Base-by-base conservation (phyloP, 2,113 vertebrate species). In the Charina bottae region DNA sequence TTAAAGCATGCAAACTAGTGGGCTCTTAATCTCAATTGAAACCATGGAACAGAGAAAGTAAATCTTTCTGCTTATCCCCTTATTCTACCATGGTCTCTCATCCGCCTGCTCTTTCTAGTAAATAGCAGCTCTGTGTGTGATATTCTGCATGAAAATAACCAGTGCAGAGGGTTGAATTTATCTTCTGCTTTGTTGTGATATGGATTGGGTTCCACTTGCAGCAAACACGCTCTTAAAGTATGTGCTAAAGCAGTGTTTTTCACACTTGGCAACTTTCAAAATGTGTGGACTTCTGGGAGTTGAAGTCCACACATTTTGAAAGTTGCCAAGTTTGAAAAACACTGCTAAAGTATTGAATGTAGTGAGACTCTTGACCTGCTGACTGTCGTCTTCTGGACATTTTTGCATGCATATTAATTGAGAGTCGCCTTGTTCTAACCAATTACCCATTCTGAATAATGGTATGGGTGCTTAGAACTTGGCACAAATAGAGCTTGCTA, bases 331-430 rank as follows among this genome's bases (percentile, higher is more conserved):
- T 7, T 17, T 72, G 68, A 72, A 72, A 33, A 72, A 72, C 68
- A 72, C 68, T 37, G n/a, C 68, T 37, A 4, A 78, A 78, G 15
- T 46, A 37, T 24, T 58, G 72, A 83, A 83, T 46, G 37, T 60
- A 88, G 3, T 42, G 6, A 60, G 9, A 88, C 56, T 60, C 28
- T 12, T 19, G 72, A 23, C 26, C 88, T 49, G 62, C 33, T 89
- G n/a, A 72, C 6, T 55, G 10, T 33, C 4, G 33, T 37, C 5
- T 53, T 58, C 85, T 58, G 19, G 85, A 87, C 85, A 56, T 33
- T 55, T 89, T 64, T 62, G 53, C 24, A 42, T 88, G 64, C 88
- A 89, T 72, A 89, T 72, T 78, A 89, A 72, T 33, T 72, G 88
- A 53, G 13, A 55, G 42, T 62, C 42, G 62, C 58, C 23, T 88